Evolutionary conservation across 2,797 vertebrate species (phyloP), one percentile per base, ranked within the genome.

Genomic region (Garrulus glandarius): DNA sequence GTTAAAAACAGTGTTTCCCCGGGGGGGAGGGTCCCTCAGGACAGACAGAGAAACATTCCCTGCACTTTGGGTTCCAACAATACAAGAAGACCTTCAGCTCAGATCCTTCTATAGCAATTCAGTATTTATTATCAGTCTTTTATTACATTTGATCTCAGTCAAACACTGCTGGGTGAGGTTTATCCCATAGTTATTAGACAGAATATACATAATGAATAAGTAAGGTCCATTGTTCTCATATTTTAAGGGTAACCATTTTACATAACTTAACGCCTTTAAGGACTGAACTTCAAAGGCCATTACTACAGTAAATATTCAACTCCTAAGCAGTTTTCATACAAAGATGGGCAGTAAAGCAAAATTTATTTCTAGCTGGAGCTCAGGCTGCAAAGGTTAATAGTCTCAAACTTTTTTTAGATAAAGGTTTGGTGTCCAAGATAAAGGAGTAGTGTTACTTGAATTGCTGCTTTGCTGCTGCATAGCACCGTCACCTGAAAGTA

Each of bases 221-320:
- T 94, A 85, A 86, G 24, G 26, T 68, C 84, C 64, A 89, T 92
- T 97, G 89, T 96, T 90, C 59, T 65, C 29, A n/a, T 86, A 78
- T 91, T 97, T 96, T 90, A 90, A 96, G 72, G 44, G 64, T 92
- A 97, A 84, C 55, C 15, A 77, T 97, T 97, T 97, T 96, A 95
- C 60, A 44, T 82, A 92, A 37, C 37, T 37, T 37, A 37, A 83
- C 80, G 27, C 36, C 96, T 96, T 93, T 77, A 97, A 92, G 69
- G 70, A 84, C 56, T 86, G 47, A 92, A 87, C 68, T 96, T 97
- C 94, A 96, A 96, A 96, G 75, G 88, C 71, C 69, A 93, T 93
- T 94, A 88, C 61, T 96, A 85, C 84, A 78, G 95, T 84, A 97
- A 94, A 93, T 96, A 96, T 84, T 96, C 90, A 97, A 72, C 44